Base-by-base conservation (phyloP, 1,140 invertebrate genomes). In the Lithobius niger region DNA sequence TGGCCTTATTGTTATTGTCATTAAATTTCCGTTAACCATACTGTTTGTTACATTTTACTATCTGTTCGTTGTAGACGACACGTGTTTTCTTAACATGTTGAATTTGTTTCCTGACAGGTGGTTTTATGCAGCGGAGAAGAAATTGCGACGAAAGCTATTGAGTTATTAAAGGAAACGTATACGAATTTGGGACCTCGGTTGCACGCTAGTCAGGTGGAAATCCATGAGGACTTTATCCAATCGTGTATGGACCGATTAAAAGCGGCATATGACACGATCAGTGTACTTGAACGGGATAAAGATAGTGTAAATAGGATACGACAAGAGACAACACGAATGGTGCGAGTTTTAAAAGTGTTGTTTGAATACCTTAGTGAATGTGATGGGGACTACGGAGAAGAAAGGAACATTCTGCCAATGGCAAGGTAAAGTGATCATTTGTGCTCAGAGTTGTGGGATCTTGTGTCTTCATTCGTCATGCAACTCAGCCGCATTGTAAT, bases 281-380 rank as follows among this genome's bases (percentile, higher is more conserved):
- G 64, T 43, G 67, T 73, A 25, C 58, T 76, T 52, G 69, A 76
- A 57, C 67, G 77, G 49, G 77, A 80, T 64, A 75, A 73, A 52
- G 73, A 76, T 52, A 68, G 69, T 49, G 69, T 74, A 21, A 74
- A 74, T 48, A 75, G 77, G 57, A 65, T 76, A 57, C 76, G 78
- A 61, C 77, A 80, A 28, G 88, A 92, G 67, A 82, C 86, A n/a
- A 80, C 85, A 47, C 82, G 86, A 70, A 90, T 96, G 82, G 93
- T 91, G 68, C 80, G 93, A 56, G 86, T 97, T 22, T 79, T 97
- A 65, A 88, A 90, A 74, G 91, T 96, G 61, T 78, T 97, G 57
- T 84, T 89, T 64, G 92, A 97, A 74, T 97, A 97, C 68, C 83
- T 98, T 54, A 86, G 83, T 57, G 92, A 97, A 71, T 97, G 92